Evolutionary conservation across 2,113 vertebrate species (phyloP).

Genomic region (Callocephalon fimbriatum): DNA sequence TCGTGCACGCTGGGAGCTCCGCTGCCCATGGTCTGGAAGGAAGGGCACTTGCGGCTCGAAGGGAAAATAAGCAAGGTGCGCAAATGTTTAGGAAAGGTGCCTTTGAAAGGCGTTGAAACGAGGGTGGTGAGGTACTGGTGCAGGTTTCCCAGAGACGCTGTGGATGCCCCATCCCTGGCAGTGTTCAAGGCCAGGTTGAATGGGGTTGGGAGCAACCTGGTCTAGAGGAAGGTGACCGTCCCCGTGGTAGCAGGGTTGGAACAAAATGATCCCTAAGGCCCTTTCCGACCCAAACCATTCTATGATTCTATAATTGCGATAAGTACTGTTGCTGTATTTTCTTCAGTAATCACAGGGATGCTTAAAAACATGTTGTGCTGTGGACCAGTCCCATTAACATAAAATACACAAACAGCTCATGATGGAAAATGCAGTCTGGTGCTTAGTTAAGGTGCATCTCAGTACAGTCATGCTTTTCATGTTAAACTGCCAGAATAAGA

Average conservation of each 20-base stretch:
- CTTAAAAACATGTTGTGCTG: rapidly evolving
- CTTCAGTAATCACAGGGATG: rapidly evolving
- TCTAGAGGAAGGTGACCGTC: background rate
- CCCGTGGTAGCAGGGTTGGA: background rate
- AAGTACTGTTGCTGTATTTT: background rate
- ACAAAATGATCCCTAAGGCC: background rate
- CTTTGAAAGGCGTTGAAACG: background rate
- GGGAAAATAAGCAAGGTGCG: rapidly evolving
- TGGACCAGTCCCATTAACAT: rapidly evolving
- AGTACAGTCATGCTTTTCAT: rapidly evolving
- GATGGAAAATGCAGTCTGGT: rapidly evolving
- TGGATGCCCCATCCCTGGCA: background rate
- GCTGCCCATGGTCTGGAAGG: rapidly evolving
- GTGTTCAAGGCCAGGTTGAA: background rate
- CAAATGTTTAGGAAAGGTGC: rapidly evolving
- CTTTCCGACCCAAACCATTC: background rate
- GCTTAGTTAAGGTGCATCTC: background rate
- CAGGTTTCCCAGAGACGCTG: background rate
- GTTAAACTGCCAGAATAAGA: rapidly evolving
- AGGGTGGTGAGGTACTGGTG: background rate
- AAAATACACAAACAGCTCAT: background rate
- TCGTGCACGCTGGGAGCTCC: background rate
- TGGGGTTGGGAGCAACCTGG: background rate
- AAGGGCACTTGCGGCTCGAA: rapidly evolving
- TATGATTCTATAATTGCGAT: background rate